Percentiles rank a stretch among this genome's conserved stretches.
phyloP scores from a whole-genome alignment of 2,888 invertebrate genomes.

The Phorcus lineatus region DNA sequence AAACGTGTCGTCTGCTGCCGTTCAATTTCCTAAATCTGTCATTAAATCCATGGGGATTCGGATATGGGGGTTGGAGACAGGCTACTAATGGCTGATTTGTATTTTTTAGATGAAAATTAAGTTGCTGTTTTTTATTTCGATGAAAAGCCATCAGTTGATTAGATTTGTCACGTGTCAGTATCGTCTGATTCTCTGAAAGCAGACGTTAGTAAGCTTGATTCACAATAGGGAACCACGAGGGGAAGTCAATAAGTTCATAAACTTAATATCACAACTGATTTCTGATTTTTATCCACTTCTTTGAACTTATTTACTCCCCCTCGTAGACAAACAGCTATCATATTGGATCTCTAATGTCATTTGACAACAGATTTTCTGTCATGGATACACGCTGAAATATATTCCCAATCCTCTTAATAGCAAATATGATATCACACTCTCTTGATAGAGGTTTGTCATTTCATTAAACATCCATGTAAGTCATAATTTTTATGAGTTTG shows the following conservation, averaged over 20 bases:
- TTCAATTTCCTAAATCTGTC: not conserved
- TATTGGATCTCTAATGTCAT: too few species aligned
- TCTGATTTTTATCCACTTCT: too few species aligned
- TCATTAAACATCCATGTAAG: too few species aligned
- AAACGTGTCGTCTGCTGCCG: not conserved
- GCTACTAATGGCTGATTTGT: not conserved
- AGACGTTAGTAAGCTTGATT: not conserved
- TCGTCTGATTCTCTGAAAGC: not conserved
- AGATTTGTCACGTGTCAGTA: not conserved
- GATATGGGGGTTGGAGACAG: not conserved
- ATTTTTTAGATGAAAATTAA: not conserved
- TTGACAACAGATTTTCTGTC: too few species aligned
- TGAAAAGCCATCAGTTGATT: not conserved
- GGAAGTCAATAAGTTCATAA: not conserved
- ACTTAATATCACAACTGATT: too few species aligned
- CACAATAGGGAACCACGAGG: not conserved
- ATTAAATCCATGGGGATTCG: not conserved
- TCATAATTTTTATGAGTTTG: too few species aligned
- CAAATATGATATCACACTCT: too few species aligned
- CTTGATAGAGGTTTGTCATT: too few species aligned
- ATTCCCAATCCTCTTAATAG: too few species aligned
- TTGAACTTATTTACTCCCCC: too few species aligned
- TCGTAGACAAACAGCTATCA: not conserved
- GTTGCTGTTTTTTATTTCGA: not conserved
- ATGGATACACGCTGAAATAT: too few species aligned